A percentile compares a stretch with the other conserved stretches of the same genome.
Conservation (phyloP, 2,888 invertebrate genomes). For the Sesia apiformis region DNA sequence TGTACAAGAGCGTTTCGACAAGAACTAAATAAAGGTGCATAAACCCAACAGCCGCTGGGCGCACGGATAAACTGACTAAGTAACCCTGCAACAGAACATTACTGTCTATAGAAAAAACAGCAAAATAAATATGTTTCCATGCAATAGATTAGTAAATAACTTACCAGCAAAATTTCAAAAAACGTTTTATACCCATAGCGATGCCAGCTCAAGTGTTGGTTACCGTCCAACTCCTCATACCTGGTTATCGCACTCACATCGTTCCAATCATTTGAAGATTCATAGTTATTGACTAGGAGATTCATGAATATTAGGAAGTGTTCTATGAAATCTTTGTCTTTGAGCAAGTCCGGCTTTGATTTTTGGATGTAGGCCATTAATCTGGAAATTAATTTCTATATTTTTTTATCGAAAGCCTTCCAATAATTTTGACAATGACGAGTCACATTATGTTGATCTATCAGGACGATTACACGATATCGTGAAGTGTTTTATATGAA, state of each 20-base stretch:
- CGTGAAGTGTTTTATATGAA: no score
- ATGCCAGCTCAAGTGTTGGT: conserved; percentile 41
- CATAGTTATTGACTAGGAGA: conserved; percentile 28
- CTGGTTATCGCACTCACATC: conserved; percentile 24
- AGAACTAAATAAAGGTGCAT: no score
- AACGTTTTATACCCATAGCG: conserved; percentile 35
- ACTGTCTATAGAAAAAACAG: neutral
- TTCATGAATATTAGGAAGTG: conserved; percentile 31
- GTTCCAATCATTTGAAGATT: conserved; percentile 38
- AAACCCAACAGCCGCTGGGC: no score
- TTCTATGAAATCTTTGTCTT: conserved; percentile 27
- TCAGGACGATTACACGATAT: no score
- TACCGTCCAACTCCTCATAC: conserved; percentile 28
- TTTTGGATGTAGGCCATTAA: conserved; percentile 23
- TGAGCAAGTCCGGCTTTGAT: conserved; percentile 19
- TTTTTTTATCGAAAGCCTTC: no score
- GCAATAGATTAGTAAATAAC: neutral
- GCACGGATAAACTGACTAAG: no score
- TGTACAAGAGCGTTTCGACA: no score
- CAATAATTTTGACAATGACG: no score
- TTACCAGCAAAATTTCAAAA: conserved; percentile 34
- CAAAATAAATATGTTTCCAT: neutral
- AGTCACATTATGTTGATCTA: no score
- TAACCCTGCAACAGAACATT: no score
- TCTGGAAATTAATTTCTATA: conserved; percentile 17